These are phyloP conservation scores for Hyles vespertilio DNA, from an alignment of 1,140 invertebrate species.

Conservation along the genomic window DNA sequence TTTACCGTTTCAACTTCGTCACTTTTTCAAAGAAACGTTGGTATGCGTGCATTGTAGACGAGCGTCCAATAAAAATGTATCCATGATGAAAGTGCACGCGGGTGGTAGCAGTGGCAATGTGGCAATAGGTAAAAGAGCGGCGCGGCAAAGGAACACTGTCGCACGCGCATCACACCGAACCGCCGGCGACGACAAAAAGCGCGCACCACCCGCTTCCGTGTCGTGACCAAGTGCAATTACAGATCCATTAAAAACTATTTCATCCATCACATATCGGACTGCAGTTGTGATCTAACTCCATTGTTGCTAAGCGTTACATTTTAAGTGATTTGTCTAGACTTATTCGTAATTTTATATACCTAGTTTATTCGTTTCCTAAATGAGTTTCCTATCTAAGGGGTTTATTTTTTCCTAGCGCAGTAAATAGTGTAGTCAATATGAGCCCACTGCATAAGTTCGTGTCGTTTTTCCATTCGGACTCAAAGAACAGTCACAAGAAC, in stretches of 20 bases:
- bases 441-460: constrained; percentile 64
- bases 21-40: no score
- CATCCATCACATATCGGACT: no score
- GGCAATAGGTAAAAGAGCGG: constrained; percentile 39
- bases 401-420: constrained; percentile 1
- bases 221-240: constrained; percentile 21
- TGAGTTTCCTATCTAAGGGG: not conserved
- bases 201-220: constrained; percentile 18
- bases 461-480: constrained; percentile 59
- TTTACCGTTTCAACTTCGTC: no score
- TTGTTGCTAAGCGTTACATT: no score
- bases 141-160: constrained; percentile 35
- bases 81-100: constrained; percentile 46
- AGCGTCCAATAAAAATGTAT: constrained; percentile 44
- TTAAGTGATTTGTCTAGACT: no score
- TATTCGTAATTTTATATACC: not conserved
- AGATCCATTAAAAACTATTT: constrained; percentile 4
- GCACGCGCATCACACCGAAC: constrained; percentile 33
- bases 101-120: constrained; percentile 19
- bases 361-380: not conserved
- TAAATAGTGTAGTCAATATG: constrained; percentile 31
- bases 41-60: constrained; percentile 21
- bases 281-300: no score
- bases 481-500: constrained; percentile 47
- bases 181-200: constrained; percentile 39